Evolutionary conservation across 1,140 invertebrate species (phyloP), one percentile per base, ranked within the genome.

Genomic region (Aphis craccivora): DNA sequence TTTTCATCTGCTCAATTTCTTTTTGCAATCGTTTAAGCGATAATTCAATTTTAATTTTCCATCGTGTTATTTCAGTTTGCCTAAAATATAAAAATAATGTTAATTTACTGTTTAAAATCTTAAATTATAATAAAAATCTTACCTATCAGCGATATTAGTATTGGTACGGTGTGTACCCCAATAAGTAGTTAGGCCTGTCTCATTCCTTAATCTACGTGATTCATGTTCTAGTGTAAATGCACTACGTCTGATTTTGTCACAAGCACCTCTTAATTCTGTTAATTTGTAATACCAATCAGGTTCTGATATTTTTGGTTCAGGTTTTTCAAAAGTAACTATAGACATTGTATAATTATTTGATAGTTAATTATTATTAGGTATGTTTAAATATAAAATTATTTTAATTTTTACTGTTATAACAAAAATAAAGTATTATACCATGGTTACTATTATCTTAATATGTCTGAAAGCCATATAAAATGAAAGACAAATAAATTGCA

Each of bases 151-250:
- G 23, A 98, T 95, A 83, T 97, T 96, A 86, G 96, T 96, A 95
- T 98, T 97, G 94, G 98, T 98, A 94, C 97, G 96, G 94, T 97
- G 97, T 94, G 97, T 97, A 94, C 98, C 97, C 98, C 98, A 98
- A 94, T 97, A 96, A 0, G 97, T 97, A 95, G 97, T 97, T 93
- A 97, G 97, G 94, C 96, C 96, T 2, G 97, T 97, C 95, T 98
- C 98, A 95, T 98, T 97, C 55, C 97, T 96, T 67, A 98, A 95
- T 93, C 97, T 97, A 81, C 97, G 95, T 1, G 97, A 96, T 91
- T 97, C 96, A 95, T 98, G 97, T 40, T 98, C 96, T n/a, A 97
- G 95, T 91, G 96, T 95, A 89, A 97, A 97, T 23, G 97, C 96
- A 94, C 97, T 96, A 4, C 95, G 95, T 94, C 96, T 95, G 93